These are phyloP conservation scores for Caenorhabditis panamensis DNA, from an alignment of 2,888 invertebrate genomes.

Conservation along the genomic window DNA sequence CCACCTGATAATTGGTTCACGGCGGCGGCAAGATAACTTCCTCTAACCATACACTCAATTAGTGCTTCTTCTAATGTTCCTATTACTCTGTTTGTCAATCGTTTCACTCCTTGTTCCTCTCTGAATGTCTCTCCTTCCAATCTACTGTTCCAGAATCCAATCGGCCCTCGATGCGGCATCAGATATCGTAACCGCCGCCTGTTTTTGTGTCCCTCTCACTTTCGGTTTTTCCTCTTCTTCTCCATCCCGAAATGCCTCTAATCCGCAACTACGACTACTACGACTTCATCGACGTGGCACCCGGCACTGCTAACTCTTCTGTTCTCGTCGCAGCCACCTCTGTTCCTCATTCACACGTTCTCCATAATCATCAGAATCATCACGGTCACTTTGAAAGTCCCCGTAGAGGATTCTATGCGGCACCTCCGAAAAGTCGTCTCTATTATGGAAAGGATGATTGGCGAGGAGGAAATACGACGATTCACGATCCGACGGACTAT, in stretches of 20 bases:
- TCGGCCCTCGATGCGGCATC: slow-evolving; percentile 16
- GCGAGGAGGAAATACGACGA: slow-evolving; percentile 44
- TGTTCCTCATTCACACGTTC: slow-evolving; percentile 1
- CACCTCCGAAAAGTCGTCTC: slow-evolving; percentile 23
- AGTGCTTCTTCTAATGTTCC: background rate
- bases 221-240: background rate
- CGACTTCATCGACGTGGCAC: slow-evolving; percentile 41
- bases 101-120: background rate
- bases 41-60: background rate
- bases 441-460: slow-evolving; percentile 50
- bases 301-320: slow-evolving; percentile 14
- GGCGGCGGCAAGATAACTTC: background rate
- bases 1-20: background rate
- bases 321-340: background rate
- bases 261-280: slow-evolving; percentile 59
- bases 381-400: slow-evolving; percentile 24
- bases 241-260: slow-evolving; percentile 49
- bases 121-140: background rate
- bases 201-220: slow-evolving; percentile 16
- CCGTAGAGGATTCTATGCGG: slow-evolving; percentile 23
- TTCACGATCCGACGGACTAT: slow-evolving; percentile 48
- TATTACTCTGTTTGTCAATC: background rate
- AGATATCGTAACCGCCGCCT: slow-evolving; percentile 11
- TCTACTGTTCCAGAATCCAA: slow-evolving; percentile 31
- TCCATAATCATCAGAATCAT: background rate